A percentile compares a stretch with the other conserved stretches of the same genome.
phyloP scores from a whole-genome alignment of 2,113 vertebrate species.

The Nothoprocta perdicaria region DNA sequence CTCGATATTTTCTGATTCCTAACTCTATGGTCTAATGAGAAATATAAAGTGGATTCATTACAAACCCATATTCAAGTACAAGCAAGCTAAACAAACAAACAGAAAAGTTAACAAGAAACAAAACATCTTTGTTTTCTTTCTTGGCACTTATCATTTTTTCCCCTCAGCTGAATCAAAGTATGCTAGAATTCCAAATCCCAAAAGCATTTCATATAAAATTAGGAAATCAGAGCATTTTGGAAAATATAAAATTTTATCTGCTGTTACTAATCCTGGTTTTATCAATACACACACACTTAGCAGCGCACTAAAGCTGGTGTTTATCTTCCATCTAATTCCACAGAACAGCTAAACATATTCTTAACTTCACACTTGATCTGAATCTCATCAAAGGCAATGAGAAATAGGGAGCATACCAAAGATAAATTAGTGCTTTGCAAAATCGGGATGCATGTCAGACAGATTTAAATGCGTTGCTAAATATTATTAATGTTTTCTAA shows the following conservation, averaged over 20 bases:
- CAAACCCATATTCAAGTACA: neutral
- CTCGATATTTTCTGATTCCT: neutral
- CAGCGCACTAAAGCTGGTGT: neutral
- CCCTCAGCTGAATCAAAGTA: neutral
- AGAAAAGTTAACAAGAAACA: neutral
- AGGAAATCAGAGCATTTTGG: neutral
- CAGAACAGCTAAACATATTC: neutral
- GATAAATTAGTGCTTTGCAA: neutral
- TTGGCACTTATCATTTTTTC: neutral
- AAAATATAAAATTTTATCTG: neutral
- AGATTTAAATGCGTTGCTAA: neutral
- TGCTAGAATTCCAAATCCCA: neutral
- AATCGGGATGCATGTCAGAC: neutral
- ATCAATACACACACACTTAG: neutral
- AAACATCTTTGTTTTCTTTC: neutral
- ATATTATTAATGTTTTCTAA: neutral
- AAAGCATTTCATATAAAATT: neutral
- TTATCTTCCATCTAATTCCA: neutral
- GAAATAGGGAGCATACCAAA: neutral
- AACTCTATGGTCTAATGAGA: neutral
- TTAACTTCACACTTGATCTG: neutral
- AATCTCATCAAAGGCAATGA: neutral
- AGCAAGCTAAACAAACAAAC: neutral
- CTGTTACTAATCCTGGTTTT: neutral
- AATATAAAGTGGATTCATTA: neutral